A percentile compares a stretch with the other conserved stretches of the same genome.
Evolutionary conservation across 2,113 vertebrate species (phyloP).

Genomic region (Sapayoa aenigma): DNA sequence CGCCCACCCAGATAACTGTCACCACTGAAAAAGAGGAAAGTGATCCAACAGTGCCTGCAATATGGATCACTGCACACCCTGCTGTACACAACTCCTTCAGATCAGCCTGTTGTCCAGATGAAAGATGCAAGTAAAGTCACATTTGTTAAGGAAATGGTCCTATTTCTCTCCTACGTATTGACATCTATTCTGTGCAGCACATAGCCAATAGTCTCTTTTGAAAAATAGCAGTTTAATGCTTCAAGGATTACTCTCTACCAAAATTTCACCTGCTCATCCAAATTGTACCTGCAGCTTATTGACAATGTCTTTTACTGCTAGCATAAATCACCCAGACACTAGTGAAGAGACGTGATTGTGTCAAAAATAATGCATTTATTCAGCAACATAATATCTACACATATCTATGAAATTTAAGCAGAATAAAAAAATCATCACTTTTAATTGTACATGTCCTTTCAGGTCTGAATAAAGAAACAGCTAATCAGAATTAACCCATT

Average conservation of each 20-base stretch:
- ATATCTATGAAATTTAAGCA: background rate
- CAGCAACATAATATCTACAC: background rate
- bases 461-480: background rate
- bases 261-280: background rate
- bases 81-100: background rate
- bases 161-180: background rate
- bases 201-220: background rate
- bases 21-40: conserved; percentile 9
- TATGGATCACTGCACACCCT: background rate
- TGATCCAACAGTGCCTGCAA: background rate
- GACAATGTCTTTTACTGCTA: background rate
- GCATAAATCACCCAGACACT: background rate
- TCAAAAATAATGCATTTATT: background rate
- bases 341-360: background rate
- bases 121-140: background rate
- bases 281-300: background rate
- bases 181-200: background rate
- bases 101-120: conserved; percentile 19
- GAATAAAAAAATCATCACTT: background rate
- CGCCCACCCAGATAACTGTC: conserved; percentile 24
- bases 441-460: fast-evolving
- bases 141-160: conserved; percentile 20
- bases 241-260: background rate
- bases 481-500: conserved; percentile 9
- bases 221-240: background rate